Percentiles rank a stretch among this genome's conserved stretches.
Evolutionary conservation across 92 coral and sea anemone genomes (phyloP).

Genomic region (Palythoa grandiflora): DNA sequence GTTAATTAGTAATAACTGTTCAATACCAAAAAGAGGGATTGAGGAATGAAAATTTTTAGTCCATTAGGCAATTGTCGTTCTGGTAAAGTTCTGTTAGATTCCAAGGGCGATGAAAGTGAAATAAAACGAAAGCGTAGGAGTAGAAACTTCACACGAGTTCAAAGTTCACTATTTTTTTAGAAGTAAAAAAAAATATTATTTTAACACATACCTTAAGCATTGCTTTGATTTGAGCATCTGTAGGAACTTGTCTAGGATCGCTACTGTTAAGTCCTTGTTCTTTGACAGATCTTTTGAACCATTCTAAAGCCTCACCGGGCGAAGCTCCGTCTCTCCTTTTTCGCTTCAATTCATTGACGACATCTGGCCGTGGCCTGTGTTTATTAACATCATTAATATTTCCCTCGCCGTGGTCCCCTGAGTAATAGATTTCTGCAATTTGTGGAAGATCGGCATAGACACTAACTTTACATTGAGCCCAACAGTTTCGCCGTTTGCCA

Average conservation of each 20-base stretch:
- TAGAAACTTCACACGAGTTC: neutral
- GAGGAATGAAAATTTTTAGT: too few species aligned
- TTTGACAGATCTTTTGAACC: conserved; percentile 79
- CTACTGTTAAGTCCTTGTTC: conserved; percentile 78
- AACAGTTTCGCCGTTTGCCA: conserved; percentile 92
- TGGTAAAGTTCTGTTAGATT: too few species aligned
- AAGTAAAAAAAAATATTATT: neutral
- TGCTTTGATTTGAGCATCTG: conserved; percentile 72
- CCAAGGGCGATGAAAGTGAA: too few species aligned
- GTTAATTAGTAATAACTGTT: neutral
- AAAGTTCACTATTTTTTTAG: neutral
- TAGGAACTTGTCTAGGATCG: conserved; percentile 76
- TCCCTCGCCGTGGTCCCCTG: conserved; percentile 93
- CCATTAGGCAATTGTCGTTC: too few species aligned
- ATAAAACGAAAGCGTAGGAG: neutral
- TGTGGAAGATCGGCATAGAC: conserved; percentile 84
- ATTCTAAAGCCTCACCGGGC: conserved; percentile 73
- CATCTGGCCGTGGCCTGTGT: conserved; percentile 78
- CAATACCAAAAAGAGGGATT: too few species aligned
- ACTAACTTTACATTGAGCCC: conserved; percentile 91
- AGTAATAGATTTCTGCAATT: conserved; percentile 84
- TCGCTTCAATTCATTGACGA: conserved; percentile 75
- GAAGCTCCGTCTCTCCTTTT: conserved; percentile 74
- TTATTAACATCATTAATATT: conserved; percentile 81
- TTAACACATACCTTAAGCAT: conserved; percentile 67